Base-by-base conservation (phyloP, 2,113 vertebrate genomes). In the Chaetura pelagica region DNA sequence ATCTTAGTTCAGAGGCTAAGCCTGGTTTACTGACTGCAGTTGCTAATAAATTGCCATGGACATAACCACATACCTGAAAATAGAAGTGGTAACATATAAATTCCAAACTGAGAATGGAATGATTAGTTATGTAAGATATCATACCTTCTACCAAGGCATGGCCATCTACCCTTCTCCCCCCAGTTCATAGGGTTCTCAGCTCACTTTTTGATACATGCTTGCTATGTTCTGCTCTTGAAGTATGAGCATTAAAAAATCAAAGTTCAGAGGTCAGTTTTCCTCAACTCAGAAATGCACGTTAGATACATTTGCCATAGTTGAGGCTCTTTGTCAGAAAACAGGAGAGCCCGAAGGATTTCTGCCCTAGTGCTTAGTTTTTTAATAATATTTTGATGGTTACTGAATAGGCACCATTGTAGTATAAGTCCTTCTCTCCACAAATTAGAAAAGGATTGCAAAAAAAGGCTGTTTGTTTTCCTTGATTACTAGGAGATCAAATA, bases 381-480 rank as follows among this genome's bases (percentile, higher is more conserved):
- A 80, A 80, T 92, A 89, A 81, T 94, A 89, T 96, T 93, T 76
- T 90, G 59, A 78, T 49, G 77, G 42, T 86, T 92, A 69, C 84
- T 96, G 78, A 89, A 87, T 87, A 82, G 84, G 51, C 61, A 87
- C 63, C 71, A 51, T 93, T 94, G 77, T 95, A 40, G 74, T 26
- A 4, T 78, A 78, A 84, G 82, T 73, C 71, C 75, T 79, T 87
- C 87, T 66, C 87, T 89, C 81, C 81, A 59, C 44, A 79, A 78
- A 82, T 87, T 87, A 91, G 54, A 82, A 82, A 84, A 69, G 58
- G 40, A 85, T 89, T 91, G 84, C 95, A 83, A 73, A 93, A 95
- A 54, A n/a, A 87, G 58, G 42, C 67, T 91, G 81, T 75, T 87
- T 96, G 71, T 96, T 96, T 94, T 87, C 84, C 74, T 93, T 93